Evolutionary conservation across 2,888 invertebrate genomes (phyloP).

Genomic region (Drosophila vallismaia): DNA sequence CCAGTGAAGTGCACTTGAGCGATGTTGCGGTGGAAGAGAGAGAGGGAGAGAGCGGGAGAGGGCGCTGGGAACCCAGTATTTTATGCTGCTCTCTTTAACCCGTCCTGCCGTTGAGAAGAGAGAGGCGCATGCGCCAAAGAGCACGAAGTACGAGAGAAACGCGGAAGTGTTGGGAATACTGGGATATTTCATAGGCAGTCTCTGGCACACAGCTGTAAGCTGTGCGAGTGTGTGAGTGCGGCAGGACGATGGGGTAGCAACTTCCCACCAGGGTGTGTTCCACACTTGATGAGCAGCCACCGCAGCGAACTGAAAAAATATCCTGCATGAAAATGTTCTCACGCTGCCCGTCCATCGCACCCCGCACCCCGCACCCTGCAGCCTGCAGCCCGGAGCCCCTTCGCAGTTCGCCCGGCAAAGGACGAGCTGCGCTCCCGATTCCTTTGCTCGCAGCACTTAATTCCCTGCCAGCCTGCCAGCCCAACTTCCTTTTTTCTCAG

Average conservation of each 20-base stretch:
- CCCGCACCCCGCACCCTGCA: constrained; percentile 24
- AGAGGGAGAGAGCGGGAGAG: constrained; percentile 6
- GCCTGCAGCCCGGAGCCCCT: constrained; percentile 16
- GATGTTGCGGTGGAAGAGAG: constrained; percentile 3
- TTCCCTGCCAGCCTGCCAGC: constrained; percentile 56
- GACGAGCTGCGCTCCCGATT: constrained; percentile 52
- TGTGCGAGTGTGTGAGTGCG: constrained; percentile 28
- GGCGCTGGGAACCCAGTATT: constrained; percentile 63
- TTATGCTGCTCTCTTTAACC: constrained; percentile 21
- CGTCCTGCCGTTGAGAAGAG: not conserved
- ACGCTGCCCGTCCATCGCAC: constrained; percentile 60
- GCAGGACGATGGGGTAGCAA: constrained; percentile 61
- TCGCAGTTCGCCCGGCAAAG: constrained; percentile 49
- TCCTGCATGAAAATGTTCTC: constrained; percentile 78
- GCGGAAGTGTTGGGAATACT: constrained; percentile 68
- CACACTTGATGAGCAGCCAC: constrained; percentile 73
- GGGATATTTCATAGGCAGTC: constrained; percentile 71
- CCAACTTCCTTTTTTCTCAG: constrained; percentile 68
- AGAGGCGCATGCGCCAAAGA: constrained; percentile 55
- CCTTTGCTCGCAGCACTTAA: constrained; percentile 31
- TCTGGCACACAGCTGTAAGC: constrained; percentile 29
- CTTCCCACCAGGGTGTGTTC: constrained; percentile 80
- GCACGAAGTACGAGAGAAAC: constrained; percentile 17
- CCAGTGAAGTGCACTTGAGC: constrained; percentile 71
- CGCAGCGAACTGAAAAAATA: constrained; percentile 55